phyloP scores from a whole-genome alignment of 2,113 vertebrate species.

The Eleginops maclovinus region DNA sequence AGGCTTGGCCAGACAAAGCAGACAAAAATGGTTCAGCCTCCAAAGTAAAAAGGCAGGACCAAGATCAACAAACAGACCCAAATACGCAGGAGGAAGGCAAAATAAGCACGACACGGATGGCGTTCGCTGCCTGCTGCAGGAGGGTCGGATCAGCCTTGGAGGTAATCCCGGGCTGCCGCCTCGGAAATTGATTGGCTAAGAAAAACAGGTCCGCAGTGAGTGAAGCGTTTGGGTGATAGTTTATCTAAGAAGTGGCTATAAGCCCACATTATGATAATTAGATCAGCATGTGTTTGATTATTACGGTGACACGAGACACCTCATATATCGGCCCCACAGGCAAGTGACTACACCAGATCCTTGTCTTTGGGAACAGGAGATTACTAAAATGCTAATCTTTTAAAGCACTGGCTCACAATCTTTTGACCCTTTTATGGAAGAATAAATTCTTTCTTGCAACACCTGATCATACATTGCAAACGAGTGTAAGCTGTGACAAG shows the following conservation, averaged over 20 bases:
- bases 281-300: slow-evolving; percentile 67
- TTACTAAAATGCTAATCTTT: background rate
- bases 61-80: slow-evolving; percentile 75
- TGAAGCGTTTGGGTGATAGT: slow-evolving; percentile 48
- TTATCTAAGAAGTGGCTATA: slow-evolving; percentile 65
- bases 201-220: slow-evolving; percentile 65
- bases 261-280: slow-evolving; percentile 68
- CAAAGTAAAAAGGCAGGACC: slow-evolving; percentile 51
- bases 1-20: slow-evolving; percentile 58
- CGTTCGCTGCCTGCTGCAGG: slow-evolving; percentile 27
- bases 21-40: slow-evolving; percentile 34
- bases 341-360: slow-evolving; percentile 35
- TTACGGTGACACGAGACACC: slow-evolving; percentile 58
- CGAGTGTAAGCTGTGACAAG: background rate
- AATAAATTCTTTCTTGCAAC: background rate
- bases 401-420: background rate
- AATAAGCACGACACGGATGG: slow-evolving; percentile 64
- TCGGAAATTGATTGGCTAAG: slow-evolving; percentile 78
- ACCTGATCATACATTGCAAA: background rate
- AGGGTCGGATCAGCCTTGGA: slow-evolving; percentile 48
- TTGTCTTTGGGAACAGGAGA: slow-evolving; percentile 41
- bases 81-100: slow-evolving; percentile 64
- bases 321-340: slow-evolving; percentile 17
- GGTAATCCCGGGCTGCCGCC: slow-evolving; percentile 70
- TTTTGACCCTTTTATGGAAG: background rate